Evolutionary conservation across 2,797 vertebrate species (phyloP), one percentile per base, ranked within the genome.

Genomic region (Lutjanus campechanus): DNA sequence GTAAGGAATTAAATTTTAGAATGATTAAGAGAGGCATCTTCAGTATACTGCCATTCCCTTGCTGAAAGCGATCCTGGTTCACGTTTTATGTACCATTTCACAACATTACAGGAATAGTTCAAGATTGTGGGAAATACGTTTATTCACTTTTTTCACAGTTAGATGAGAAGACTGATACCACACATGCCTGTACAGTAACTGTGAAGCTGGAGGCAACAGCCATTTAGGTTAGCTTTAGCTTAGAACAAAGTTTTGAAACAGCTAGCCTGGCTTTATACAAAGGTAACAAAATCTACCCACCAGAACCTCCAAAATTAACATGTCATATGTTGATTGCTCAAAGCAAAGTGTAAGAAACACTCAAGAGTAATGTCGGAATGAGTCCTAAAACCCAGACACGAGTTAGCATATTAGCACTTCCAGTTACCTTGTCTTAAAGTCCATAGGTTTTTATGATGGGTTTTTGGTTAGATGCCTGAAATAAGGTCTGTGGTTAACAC

Each of bases 1-100:
- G 60, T 50, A 15, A 64, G 62, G 43, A 76, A 72, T 55, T 6
- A 54, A 20, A 29, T 59, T 78, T 71, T 49, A 49, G 43, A 59
- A 50, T 76, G 53, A 82, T 84, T 75, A 86, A 83, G 65, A 29
- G 46, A 63, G 51, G 19, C 1, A 0, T 56, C 13, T 71, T 16
- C 44, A 49, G 22, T 5, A 8, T 36, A 19, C 8, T 25, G 2
- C 7, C 19, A 46, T 16, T 54, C 12, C 55, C 7, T 4, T 6
- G 47, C 44, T 69, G 41, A 29, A 41, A 29, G 8, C 15, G 49
- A 59, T 43, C 19, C 22, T 51, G 62, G 54, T 55, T 86, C 11
- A 64, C 25, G 40, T 46, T 69, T 79, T n/a, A 58, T 59, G 25
- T 44, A 19, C 2, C 10, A 2, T 70, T 69, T 56, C 63, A 20